phyloP scores from a whole-genome alignment of 1,140 invertebrate genomes.

The Diabrotica virgifera region DNA sequence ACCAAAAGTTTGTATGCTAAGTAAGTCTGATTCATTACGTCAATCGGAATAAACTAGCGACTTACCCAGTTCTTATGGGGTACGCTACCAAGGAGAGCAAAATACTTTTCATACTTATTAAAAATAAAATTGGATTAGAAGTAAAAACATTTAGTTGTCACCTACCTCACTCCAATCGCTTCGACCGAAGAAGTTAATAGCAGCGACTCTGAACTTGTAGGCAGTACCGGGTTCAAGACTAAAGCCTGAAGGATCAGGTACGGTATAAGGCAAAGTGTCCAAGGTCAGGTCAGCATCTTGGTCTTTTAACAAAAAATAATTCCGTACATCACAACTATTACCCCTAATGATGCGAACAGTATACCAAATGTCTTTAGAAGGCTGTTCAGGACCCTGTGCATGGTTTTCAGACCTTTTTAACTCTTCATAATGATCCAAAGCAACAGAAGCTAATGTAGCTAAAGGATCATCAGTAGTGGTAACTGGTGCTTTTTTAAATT shows the following conservation, averaged over 20 bases:
- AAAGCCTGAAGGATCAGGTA: slow-evolving; percentile 58
- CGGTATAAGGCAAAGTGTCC: slow-evolving; percentile 59
- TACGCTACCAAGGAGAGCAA: no score
- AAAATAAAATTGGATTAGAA: no score
- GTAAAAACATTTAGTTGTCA: background rate
- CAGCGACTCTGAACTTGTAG: slow-evolving; percentile 95
- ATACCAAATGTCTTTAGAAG: slow-evolving; percentile 68
- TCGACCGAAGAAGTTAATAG: slow-evolving; percentile 92
- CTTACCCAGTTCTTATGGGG: no score
- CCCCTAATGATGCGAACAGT: slow-evolving; percentile 80
- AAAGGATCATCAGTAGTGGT: slow-evolving; percentile 55
- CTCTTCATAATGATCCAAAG: slow-evolving; percentile 57
- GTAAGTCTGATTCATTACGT: no score
- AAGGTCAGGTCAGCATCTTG: slow-evolving; percentile 49
- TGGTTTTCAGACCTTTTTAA: slow-evolving; percentile 36
- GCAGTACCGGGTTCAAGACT: slow-evolving; percentile 89
- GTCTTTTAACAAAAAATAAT: slow-evolving; percentile 59
- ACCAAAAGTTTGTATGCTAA: no score
- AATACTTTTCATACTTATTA: no score
- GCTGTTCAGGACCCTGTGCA: slow-evolving; percentile 18
- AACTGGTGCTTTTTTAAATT: background rate
- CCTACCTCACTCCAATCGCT: slow-evolving; percentile 86
- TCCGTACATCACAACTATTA: slow-evolving; percentile 64
- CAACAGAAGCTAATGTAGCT: slow-evolving; percentile 70
- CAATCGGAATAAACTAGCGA: no score